Evolutionary conservation across 2,113 vertebrate species (phyloP), one percentile per base, ranked within the genome.

Genomic region (Albula goreensis): DNA sequence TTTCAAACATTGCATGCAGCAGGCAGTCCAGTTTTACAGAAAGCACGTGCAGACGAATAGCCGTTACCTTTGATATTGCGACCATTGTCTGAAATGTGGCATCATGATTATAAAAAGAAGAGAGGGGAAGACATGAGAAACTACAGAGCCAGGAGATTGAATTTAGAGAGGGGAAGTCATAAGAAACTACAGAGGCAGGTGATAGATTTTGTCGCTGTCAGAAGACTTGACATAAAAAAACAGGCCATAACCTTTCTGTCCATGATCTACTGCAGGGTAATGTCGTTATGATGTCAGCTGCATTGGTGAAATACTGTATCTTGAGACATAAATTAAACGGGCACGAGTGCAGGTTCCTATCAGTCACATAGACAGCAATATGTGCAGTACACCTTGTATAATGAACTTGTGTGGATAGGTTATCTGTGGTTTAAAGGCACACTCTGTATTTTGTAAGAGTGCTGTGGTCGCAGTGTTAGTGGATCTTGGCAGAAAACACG

Each of bases 11-110:
- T 25, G 48, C 85, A 92, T 90, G 90, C 86, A 93, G 94, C 91
- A 94, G 93, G 90, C 94, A 93, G 91, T 87, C 88, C 93, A 82
- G 94, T 95, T 19, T 22, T 19, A 22, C 60, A 66, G 95, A 88
- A 93, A 84, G 86, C 79, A 83, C 19, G 51, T 51, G 22, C 63
- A 87, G 19, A 87, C 94, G 94, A 92, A 93, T 82, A 90, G 92
- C 83, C 57, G 85, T 98, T 99, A 99, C 98, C 98, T 99, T 97
- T 98, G 88, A 97, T 93, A 96, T 94, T 97, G 94, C 96, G 97
- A 91, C 98, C 98, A 94, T 97, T 99, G 94, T 99, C 98, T 99
- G 97, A 95, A 94, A 93, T 94, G 95, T 92, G 94, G 95, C 93
- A 89, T 87, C 93, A 89, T 87, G 93, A 89, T 88, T 88, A 85